Percentiles rank a stretch among this genome's conserved stretches.
Evolutionary conservation across 2,113 vertebrate genomes (phyloP).

Genomic region (Anarrhichthys ocellatus): DNA sequence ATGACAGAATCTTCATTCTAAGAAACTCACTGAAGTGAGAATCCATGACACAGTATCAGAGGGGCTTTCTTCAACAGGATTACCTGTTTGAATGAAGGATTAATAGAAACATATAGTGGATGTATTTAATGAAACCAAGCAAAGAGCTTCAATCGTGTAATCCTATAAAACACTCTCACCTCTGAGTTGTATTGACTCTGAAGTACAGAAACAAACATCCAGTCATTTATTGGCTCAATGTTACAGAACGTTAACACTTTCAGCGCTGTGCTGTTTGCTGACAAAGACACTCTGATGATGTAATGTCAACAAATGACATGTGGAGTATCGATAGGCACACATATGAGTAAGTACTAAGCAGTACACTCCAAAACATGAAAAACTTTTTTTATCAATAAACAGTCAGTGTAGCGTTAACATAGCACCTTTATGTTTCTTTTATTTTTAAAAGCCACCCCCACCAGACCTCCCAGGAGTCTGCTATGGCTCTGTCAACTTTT

Average conservation of each 20-base stretch:
- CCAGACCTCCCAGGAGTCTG: no score
- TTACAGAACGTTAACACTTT: no score
- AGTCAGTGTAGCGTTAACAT: no score
- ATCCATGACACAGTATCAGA: constrained; percentile 14
- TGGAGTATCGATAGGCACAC: no score
- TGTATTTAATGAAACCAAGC: constrained; percentile 37
- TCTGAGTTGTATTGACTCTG: neutral
- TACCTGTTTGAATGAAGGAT: constrained; percentile 57
- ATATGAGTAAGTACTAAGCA: no score
- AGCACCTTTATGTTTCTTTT: no score
- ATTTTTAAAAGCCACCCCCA: no score
- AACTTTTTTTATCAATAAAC: no score
- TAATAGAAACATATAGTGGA: constrained; percentile 45
- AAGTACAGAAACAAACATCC: no score
- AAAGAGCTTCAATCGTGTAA: constrained; percentile 53
- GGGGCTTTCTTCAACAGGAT: constrained; percentile 43
- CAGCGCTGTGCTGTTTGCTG: neutral
- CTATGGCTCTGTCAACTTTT: no score
- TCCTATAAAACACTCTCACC: constrained; percentile 34
- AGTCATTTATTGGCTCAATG: no score
- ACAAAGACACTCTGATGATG: constrained; percentile 5
- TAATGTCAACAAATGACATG: neutral
- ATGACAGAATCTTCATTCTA: neutral
- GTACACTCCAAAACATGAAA: no score
- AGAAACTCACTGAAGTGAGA: neutral